Evolutionary conservation across 2,797 vertebrate species (phyloP).

Genomic region (Sebastiscus tertius): DNA sequence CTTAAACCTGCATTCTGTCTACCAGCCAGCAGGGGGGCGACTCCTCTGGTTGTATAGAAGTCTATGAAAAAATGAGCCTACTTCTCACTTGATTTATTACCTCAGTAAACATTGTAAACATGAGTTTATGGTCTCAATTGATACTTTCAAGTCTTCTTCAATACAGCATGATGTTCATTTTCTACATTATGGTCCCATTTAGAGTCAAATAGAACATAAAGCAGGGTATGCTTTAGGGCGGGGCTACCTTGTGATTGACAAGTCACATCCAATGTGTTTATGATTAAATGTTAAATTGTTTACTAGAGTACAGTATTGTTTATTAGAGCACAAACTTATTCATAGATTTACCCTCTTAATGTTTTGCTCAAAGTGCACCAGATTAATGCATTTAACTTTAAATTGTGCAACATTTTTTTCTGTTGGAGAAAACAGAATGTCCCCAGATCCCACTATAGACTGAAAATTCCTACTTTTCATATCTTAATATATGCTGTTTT

Average conservation of each 20-base stretch:
- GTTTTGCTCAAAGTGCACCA: too few relatives aligned
- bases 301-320: too few relatives aligned
- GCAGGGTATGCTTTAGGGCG: too few relatives aligned
- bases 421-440: too few relatives aligned
- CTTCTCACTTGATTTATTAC: background rate
- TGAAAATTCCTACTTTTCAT: background rate
- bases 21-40: background rate
- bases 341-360: rapidly evolving
- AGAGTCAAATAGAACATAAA: background rate
- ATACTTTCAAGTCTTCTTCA: background rate
- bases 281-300: too few relatives aligned
- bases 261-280: too few relatives aligned
- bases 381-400: too few relatives aligned
- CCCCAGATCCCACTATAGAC: too few relatives aligned
- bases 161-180: background rate
- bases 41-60: background rate
- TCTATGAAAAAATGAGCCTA: background rate
- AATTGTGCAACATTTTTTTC: too few relatives aligned
- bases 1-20: background rate
- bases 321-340: too few relatives aligned
- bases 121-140: rapidly evolving
- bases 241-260: too few relatives aligned
- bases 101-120: background rate
- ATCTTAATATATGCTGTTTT: background rate
- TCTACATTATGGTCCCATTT: background rate